Evolutionary conservation across 2,797 vertebrate genomes (phyloP).

Genomic region (Acanthurus lineatus): DNA sequence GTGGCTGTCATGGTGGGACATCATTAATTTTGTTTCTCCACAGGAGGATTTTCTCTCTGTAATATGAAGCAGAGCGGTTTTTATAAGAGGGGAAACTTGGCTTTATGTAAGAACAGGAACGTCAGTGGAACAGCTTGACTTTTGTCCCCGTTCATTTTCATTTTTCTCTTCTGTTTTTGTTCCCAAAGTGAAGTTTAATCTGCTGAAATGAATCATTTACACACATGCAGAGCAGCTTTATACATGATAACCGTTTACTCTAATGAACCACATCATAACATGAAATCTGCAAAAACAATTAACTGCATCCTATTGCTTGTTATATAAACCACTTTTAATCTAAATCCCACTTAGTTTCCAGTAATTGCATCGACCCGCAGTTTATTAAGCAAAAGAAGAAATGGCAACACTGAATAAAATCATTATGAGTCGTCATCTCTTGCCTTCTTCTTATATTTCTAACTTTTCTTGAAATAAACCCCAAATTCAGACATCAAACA

Average conservation of each 20-base stretch:
- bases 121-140: not conserved
- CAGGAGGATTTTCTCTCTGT: conserved; percentile 23
- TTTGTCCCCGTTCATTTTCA: not conserved
- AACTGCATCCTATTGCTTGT: conserved; percentile 49
- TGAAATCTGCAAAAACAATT: conserved; percentile 52
- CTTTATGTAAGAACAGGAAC: conserved; percentile 19
- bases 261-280: conserved; percentile 62
- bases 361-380: conserved; percentile 62
- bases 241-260: conserved; percentile 27
- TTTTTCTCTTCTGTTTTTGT: not conserved
- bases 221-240: not conserved
- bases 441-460: conserved; percentile 1
- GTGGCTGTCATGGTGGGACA: conserved; percentile 32
- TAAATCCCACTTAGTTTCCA: conserved; percentile 64
- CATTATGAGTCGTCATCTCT: conserved; percentile 5
- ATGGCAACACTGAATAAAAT: conserved; percentile 19
- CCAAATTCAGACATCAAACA: not conserved
- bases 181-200: not conserved
- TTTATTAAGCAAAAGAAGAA: conserved; percentile 34
- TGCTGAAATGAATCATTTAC: not conserved
- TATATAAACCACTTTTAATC: conserved; percentile 61
- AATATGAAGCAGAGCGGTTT: not conserved
- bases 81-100: not conserved
- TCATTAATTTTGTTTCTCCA: conserved; percentile 28
- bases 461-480: conserved; percentile 2